Conservation (phyloP, 2,797 vertebrate species). For the Echiichthys vipera region DNA sequence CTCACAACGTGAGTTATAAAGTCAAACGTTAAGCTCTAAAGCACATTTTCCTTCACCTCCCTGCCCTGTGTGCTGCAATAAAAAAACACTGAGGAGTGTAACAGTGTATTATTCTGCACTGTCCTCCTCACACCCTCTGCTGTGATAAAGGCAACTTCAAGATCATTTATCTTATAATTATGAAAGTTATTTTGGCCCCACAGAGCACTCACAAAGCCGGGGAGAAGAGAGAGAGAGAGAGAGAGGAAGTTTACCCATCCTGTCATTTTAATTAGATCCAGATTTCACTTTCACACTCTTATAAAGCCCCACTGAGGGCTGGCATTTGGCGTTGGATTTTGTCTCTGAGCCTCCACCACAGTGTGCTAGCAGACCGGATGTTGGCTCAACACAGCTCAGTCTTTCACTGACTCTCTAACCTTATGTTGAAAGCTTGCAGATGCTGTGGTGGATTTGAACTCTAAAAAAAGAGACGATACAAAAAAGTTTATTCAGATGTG, state of each 20-base stretch:
- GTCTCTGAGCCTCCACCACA: slow-evolving; percentile 36
- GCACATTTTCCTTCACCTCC: neutral
- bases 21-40: neutral
- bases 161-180: slow-evolving; percentile 58
- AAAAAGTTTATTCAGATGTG: neutral
- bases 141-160: slow-evolving; percentile 28
- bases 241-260: slow-evolving; percentile 64
- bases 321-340: slow-evolving; percentile 66
- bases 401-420: neutral
- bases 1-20: neutral
- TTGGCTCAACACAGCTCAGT: slow-evolving; percentile 8
- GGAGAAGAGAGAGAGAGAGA: slow-evolving; percentile 10
- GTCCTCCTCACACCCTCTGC: slow-evolving; percentile 6
- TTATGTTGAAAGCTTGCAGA: neutral
- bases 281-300: slow-evolving; percentile 64
- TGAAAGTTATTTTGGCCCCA: slow-evolving; percentile 65
- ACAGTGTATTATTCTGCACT: neutral
- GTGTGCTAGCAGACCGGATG: slow-evolving; percentile 23
- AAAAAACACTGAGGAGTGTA: neutral
- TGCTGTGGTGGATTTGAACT: slow-evolving; percentile 4
- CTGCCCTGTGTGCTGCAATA: neutral
- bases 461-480: neutral
- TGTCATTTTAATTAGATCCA: slow-evolving; percentile 76
- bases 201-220: slow-evolving; percentile 15
- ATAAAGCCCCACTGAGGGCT: slow-evolving; percentile 68